Evolutionary conservation across 2,888 invertebrate species (phyloP).

Genomic region (Diadromus collaris): DNA sequence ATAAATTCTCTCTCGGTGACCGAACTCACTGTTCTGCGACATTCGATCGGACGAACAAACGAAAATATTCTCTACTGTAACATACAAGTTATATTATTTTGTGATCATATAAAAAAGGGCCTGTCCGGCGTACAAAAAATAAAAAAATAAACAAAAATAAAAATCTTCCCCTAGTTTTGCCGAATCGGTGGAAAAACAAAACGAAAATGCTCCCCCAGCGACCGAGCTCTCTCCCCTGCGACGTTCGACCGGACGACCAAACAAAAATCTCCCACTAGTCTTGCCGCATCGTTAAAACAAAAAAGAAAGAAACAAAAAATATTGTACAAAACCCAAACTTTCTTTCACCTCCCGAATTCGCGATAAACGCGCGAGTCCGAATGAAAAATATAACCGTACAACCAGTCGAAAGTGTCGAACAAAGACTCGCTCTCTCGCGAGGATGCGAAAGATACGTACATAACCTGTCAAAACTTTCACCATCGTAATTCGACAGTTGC

Average conservation of each 20-base stretch:
- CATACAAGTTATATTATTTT: too few species aligned
- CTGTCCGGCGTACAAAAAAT: too few species aligned
- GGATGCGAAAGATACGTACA: conserved; percentile 55
- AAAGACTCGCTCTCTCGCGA: neutral
- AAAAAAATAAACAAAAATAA: neutral
- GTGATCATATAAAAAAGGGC: too few species aligned
- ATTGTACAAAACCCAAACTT: neutral
- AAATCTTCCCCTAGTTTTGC: neutral
- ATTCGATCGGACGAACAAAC: too few species aligned
- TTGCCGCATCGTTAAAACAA: neutral
- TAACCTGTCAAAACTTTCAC: conserved; percentile 58
- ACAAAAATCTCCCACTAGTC: too few species aligned
- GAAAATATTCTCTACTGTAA: too few species aligned
- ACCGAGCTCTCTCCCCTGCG: too few species aligned
- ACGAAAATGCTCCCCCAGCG: neutral
- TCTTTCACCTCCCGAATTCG: neutral
- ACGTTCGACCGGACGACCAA: too few species aligned
- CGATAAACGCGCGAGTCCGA: neutral
- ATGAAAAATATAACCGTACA: neutral
- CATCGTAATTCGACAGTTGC: conserved; percentile 48
- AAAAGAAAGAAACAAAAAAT: too few species aligned
- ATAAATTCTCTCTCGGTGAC: too few species aligned
- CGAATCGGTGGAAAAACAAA: neutral
- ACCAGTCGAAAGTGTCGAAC: conserved; percentile 6
- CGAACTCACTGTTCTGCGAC: too few species aligned